Evolutionary conservation across 2,888 invertebrate species (phyloP).

Genomic region (Acronicta alni): DNA sequence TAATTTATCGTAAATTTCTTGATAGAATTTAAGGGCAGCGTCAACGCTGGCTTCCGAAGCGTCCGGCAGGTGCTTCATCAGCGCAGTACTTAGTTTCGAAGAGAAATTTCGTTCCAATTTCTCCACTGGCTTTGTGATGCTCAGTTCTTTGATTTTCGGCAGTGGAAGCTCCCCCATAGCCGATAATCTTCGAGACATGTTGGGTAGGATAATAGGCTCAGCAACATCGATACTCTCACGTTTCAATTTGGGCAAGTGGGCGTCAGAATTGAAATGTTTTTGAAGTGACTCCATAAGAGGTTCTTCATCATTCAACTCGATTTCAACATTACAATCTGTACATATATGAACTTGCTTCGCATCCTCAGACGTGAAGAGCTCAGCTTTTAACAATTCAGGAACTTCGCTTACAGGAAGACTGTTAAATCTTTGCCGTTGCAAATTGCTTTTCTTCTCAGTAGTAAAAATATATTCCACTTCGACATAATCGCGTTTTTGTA

Average conservation of each 20-base stretch:
- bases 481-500: conserved; percentile 77
- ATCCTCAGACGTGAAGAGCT: conserved; percentile 72
- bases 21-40: conserved; percentile 79
- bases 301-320: conserved; percentile 81
- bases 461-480: conserved; percentile 86
- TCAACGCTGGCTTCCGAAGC: conserved; percentile 82
- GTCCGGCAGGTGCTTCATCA: conserved; percentile 80
- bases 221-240: conserved; percentile 84
- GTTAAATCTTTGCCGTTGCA: conserved; percentile 84
- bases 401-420: conserved; percentile 85
- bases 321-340: conserved; percentile 83
- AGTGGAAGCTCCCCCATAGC: conserved; percentile 76
- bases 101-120: conserved; percentile 76
- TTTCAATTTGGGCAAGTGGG: conserved; percentile 80
- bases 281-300: conserved; percentile 84
- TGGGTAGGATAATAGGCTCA: conserved; percentile 80
- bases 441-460: conserved; percentile 82
- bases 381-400: conserved; percentile 81
- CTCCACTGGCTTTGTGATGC: conserved; percentile 73
- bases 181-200: conserved; percentile 82
- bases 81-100: conserved; percentile 73
- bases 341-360: conserved; percentile 85
- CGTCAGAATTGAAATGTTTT: conserved; percentile 80
- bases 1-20: conserved; percentile 74
- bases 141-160: conserved; percentile 71